These are phyloP conservation scores for Babylonia areolata DNA, from an alignment of 1,140 invertebrate species.

Conservation along the genomic window DNA sequence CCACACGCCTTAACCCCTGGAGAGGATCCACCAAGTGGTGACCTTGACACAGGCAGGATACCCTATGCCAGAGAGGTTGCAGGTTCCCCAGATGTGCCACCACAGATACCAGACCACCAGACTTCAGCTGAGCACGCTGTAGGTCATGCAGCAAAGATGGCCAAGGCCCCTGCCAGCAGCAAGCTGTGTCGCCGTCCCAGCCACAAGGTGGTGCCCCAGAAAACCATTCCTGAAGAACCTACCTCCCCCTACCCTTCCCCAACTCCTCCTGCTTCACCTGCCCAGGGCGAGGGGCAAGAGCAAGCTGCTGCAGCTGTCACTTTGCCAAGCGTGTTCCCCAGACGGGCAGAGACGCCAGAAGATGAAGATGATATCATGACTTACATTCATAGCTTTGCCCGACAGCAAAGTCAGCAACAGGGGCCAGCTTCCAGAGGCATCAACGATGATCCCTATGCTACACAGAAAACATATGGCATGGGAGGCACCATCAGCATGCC, in stretches of 20 bases:
- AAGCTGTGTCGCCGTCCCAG: not conserved
- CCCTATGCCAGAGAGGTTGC: not conserved
- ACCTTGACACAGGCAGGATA: too few relatives aligned
- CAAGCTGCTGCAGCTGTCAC: not conserved
- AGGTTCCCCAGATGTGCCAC: too few relatives aligned
- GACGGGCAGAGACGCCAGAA: not conserved
- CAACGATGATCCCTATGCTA: slow-evolving; percentile 34
- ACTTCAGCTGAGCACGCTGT: not conserved
- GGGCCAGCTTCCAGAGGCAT: not conserved
- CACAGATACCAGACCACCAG: not conserved
- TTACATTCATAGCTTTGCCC: not conserved
- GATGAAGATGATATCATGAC: not conserved
- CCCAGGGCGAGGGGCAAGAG: not conserved
- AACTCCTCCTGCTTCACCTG: not conserved
- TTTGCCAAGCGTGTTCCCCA: not conserved
- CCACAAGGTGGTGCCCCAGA: not conserved
- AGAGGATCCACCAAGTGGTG: not conserved
- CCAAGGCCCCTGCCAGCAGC: not conserved
- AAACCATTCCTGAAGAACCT: slow-evolving; percentile 4
- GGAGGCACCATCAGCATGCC: slow-evolving; percentile 22
- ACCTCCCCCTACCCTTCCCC: not conserved
- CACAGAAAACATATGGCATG: slow-evolving; percentile 36
- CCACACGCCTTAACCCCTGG: not conserved
- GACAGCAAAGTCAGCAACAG: not conserved
- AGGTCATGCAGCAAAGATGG: not conserved